Conservation (phyloP, 2,113 vertebrate species). For the Ptychochromis oligacanthus region DNA sequence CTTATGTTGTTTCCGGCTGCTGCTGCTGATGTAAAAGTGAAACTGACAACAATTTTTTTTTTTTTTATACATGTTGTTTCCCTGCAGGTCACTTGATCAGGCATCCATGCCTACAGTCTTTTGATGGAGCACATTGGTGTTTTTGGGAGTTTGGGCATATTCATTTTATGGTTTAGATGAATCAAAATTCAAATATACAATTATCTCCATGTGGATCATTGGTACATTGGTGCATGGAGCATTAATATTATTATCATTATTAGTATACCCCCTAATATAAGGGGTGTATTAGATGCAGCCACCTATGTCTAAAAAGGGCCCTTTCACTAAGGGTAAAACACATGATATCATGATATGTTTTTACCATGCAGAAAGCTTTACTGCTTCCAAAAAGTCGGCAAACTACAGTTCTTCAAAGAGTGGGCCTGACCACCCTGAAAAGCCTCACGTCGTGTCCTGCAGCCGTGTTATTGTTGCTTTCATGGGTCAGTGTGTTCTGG, state of each 20-base stretch:
- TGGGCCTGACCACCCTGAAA: background rate
- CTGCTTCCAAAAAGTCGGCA: background rate
- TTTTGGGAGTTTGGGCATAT: too few relatives aligned
- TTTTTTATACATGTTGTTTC: background rate
- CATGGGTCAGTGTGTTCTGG: slow-evolving; percentile 37
- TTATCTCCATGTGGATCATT: background rate
- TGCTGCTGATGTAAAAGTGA: background rate
- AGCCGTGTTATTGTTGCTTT: slow-evolving; percentile 18
- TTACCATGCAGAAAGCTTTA: background rate
- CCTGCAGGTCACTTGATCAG: background rate
- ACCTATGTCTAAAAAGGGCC: background rate
- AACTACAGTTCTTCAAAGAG: background rate
- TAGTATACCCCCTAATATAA: background rate
- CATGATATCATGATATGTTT: background rate
- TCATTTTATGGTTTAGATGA: too few relatives aligned
- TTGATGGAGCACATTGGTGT: too few relatives aligned
- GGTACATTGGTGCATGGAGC: background rate
- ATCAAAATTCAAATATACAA: too few relatives aligned
- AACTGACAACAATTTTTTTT: background rate
- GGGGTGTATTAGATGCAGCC: background rate
- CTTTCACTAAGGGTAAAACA: background rate
- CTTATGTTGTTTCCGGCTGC: background rate
- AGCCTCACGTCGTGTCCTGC: background rate
- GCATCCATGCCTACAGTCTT: background rate
- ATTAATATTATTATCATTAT: background rate